phyloP scores from a whole-genome alignment of 2,888 invertebrate species.

The Neoascia interrupta region DNA sequence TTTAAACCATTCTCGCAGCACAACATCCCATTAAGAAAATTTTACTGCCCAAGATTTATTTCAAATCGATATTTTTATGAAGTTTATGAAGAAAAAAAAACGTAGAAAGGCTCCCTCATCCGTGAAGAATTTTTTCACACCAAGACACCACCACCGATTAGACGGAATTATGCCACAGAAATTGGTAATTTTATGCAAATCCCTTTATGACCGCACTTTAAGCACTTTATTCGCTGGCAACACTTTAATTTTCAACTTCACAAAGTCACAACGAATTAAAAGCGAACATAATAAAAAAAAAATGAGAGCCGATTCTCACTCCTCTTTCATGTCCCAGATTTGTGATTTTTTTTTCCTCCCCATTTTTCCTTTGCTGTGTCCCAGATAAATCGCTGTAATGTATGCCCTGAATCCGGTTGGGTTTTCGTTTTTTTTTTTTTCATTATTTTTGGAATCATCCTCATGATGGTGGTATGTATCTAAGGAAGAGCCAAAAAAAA shows the following conservation, averaged over 20 bases:
- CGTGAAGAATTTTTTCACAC: too few species aligned
- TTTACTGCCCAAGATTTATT: too few species aligned
- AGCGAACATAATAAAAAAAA: slow-evolving; percentile 52
- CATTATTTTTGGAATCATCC: slow-evolving; percentile 17
- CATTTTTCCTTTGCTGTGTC: slow-evolving; percentile 20
- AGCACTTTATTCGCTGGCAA: slow-evolving; percentile 54
- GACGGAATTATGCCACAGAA: slow-evolving; percentile 20
- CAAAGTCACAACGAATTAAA: slow-evolving; percentile 61
- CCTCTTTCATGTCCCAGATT: slow-evolving; percentile 26
- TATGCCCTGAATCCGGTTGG: slow-evolving; percentile 44
- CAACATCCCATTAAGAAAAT: too few species aligned
- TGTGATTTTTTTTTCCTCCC: neutral
- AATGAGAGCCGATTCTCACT: slow-evolving; percentile 27
- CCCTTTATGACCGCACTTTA: slow-evolving; percentile 50
- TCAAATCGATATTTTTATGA: too few species aligned
- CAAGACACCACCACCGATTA: neutral
- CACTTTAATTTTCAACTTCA: slow-evolving; percentile 61
- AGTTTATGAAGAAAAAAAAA: too few species aligned
- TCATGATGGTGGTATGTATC: slow-evolving; percentile 43
- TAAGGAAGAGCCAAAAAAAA: slow-evolving; percentile 27
- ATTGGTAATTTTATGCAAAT: slow-evolving; percentile 52
- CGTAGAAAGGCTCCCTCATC: too few species aligned
- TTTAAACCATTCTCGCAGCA: too few species aligned
- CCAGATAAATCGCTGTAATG: slow-evolving; percentile 62
- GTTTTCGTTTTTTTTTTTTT: neutral